Evolutionary conservation across 2,888 invertebrate species (phyloP).

Genomic region (Plebejus anna): DNA sequence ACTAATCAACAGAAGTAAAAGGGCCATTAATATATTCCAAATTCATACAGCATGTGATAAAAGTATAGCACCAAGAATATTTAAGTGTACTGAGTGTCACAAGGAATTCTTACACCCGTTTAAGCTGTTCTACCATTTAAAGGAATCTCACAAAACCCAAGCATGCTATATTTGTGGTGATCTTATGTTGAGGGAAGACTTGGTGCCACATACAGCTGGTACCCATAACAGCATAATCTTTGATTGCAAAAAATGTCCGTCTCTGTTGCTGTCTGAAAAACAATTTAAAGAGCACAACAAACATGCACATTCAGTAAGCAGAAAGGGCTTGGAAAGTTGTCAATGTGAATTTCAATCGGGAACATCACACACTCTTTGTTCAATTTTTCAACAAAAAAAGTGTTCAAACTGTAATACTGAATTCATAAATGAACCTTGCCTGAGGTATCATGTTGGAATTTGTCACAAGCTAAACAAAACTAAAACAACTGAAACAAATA

Average conservation of each 20-base stretch:
- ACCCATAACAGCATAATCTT: constrained; percentile 47
- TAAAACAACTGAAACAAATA: constrained; percentile 43
- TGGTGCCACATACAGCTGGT: constrained; percentile 51
- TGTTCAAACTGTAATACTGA: constrained; percentile 60
- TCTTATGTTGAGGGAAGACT: constrained; percentile 54
- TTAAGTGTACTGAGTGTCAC: constrained; percentile 56
- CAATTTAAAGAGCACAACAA: constrained; percentile 48
- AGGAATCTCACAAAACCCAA: constrained; percentile 54
- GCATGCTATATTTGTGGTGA: constrained; percentile 61
- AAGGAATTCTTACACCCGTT: constrained; percentile 53
- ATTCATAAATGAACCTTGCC: constrained; percentile 62
- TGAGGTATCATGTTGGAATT: constrained; percentile 55
- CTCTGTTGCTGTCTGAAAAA: constrained; percentile 46
- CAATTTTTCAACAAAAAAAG: constrained; percentile 51
- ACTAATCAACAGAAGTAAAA: constrained; percentile 42
- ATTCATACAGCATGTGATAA: constrained; percentile 25
- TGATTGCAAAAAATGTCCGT: constrained; percentile 60
- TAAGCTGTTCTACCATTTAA: constrained; percentile 56
- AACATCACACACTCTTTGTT: constrained; percentile 54
- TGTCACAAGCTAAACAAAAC: constrained; percentile 57
- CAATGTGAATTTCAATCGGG: constrained; percentile 54
- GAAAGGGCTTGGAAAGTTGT: constrained; percentile 60
- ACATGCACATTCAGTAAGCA: constrained; percentile 50
- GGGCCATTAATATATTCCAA: constrained; percentile 25
- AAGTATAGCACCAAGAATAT: constrained; percentile 34